phyloP scores from a whole-genome alignment of 2,113 vertebrate genomes.

The Spilogale gracilis region DNA sequence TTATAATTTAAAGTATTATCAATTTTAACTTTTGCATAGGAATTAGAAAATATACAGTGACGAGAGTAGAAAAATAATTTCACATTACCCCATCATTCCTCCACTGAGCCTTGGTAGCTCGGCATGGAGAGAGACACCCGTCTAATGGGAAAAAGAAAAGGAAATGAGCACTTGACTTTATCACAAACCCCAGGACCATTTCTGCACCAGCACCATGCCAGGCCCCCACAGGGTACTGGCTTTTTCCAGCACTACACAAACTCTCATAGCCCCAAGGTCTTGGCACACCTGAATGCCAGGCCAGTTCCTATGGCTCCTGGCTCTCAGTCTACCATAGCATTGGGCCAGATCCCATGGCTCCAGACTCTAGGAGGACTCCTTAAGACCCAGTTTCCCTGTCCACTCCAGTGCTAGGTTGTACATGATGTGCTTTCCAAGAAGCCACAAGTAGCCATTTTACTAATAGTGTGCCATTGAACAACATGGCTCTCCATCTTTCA shows the following conservation, averaged over 20 bases:
- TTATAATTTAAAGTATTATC: not conserved
- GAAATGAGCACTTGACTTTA: not conserved
- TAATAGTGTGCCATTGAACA: not conserved
- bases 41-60: not conserved
- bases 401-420: not conserved
- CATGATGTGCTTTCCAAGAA: not conserved
- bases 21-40: not conserved
- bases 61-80: not conserved
- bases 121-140: not conserved
- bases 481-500: not conserved
- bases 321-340: not conserved
- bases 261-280: not conserved
- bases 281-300: not conserved
- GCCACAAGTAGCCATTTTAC: not conserved
- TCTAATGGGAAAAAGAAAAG: not conserved
- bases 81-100: not conserved
- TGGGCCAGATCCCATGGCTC: too few species aligned
- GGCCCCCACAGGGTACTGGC: not conserved
- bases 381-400: not conserved
- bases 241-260: not conserved
- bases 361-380: not conserved
- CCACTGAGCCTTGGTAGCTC: not conserved
- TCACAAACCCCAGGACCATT: not conserved
- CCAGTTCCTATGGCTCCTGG: not conserved
- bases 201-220: not conserved